A percentile compares a stretch with the other conserved stretches of the same genome.
phyloP scores from a whole-genome alignment of 2,113 vertebrate species.

The Centropus unirufus region DNA sequence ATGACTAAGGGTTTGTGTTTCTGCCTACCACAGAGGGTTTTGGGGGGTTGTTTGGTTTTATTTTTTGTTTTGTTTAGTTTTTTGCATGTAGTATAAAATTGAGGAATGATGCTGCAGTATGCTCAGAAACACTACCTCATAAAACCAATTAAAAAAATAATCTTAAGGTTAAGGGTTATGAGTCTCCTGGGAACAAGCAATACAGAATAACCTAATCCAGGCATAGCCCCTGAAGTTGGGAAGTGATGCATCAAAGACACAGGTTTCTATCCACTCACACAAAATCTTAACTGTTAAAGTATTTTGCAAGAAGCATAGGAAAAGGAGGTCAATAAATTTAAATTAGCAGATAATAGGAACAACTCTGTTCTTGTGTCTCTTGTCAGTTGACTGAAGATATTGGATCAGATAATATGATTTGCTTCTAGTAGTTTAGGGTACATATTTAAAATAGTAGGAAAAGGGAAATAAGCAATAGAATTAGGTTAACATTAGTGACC shows the following conservation, averaged over 20 bases:
- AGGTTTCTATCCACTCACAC: background rate
- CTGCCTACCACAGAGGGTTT: background rate
- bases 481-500: background rate
- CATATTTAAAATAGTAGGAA: background rate
- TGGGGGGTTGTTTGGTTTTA: too few species aligned
- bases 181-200: background rate
- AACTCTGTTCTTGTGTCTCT: background rate
- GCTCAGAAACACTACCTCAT: background rate
- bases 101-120: background rate
- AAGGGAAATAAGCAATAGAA: background rate
- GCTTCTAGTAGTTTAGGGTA: background rate
- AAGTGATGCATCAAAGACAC: background rate
- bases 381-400: background rate
- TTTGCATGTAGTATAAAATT: background rate
- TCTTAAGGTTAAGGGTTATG: background rate
- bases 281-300: background rate
- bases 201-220: background rate
- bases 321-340: conserved; percentile 8
- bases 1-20: background rate
- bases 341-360: conserved; percentile 1
- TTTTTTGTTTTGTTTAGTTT: background rate
- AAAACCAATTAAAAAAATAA: too few species aligned
- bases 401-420: background rate
- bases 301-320: background rate
- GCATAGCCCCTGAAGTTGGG: background rate